phyloP scores from a whole-genome alignment of 2,797 vertebrate genomes.

The Pyrrhura leucotis region DNA sequence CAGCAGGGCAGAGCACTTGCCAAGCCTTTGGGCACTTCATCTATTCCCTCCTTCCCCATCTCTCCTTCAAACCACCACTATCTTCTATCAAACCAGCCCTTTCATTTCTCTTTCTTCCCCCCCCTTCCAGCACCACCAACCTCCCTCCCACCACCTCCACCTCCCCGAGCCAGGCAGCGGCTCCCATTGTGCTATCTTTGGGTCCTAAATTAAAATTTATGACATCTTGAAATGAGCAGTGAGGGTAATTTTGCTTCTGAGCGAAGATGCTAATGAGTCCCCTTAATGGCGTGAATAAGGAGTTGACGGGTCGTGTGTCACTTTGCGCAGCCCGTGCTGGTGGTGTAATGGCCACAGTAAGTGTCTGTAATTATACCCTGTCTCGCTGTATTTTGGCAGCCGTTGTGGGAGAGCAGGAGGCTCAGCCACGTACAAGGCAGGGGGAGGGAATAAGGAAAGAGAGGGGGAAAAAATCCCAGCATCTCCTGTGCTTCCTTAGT shows the following conservation, averaged over 20 bases:
- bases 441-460: background rate
- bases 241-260: constrained; percentile 99
- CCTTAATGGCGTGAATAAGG: constrained; percentile 98
- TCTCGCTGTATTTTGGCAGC: constrained; percentile 99
- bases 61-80: background rate
- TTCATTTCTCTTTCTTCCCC: background rate
- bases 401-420: constrained; percentile 90
- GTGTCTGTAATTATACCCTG: constrained; percentile 99
- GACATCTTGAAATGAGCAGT: constrained; percentile 99
- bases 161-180: constrained; percentile 30
- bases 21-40: background rate
- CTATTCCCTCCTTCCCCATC: background rate
- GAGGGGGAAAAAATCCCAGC: background rate
- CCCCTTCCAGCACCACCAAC: background rate
- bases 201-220: constrained; percentile 99
- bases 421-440: constrained; percentile 65
- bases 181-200: constrained; percentile 97
- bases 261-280: constrained; percentile 99
- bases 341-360: constrained; percentile 98
- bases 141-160: constrained; percentile 17
- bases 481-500: background rate
- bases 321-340: constrained; percentile 89
- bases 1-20: background rate
- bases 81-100: constrained; percentile 15
- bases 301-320: constrained; percentile 99